Base-by-base conservation (phyloP, 1,140 invertebrate species). In the Drosophila saltans region DNA sequence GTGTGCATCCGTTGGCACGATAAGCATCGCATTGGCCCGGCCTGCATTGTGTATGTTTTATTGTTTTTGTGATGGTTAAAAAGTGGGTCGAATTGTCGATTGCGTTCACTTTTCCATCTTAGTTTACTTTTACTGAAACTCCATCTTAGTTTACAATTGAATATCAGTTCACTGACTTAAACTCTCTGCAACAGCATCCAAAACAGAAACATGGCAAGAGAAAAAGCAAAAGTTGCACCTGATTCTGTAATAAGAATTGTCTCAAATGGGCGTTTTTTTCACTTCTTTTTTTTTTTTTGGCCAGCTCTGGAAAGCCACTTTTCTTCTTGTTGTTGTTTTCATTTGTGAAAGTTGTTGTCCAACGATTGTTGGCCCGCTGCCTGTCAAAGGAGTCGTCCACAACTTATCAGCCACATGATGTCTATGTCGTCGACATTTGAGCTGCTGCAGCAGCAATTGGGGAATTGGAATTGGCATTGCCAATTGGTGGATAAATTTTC, bases 221-320 rank as follows among this genome's bases (percentile, higher is more conserved):
- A 63, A 85, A 86, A 81, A 82, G 83, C 78, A 80, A 80, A 80
- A 80, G 80, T 76, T 79, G 83, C 83, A 83, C 84, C 80, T 88
- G 84, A 86, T 88, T 86, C 83, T 86, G 83, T 86, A 86, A 86
- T 86, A 86, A 86, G 83, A 86, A 86, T 80, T 59, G 76, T 77
- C 57, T 62, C 41, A 39, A 58, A 40, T 63, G 59, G 43, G 10
- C 48, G 24, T 39, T 39, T 30, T 36, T 16, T 16, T 16, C 16
- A 16, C 16, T 16, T n/a, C n/a, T 16, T 16, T 16, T 16, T 16
- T 16, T 16, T 16, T 16, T 16, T 16, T 59, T 56, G 62, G 73
- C 26, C 65, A 57, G 3, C 39, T 61, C 16, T 59, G 36, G 30
- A 45, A 60, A 64, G 64, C 36, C 57, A 45, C 58, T 72, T 59